These are phyloP conservation scores for Drosophila tripunctata DNA, from an alignment of 2,888 invertebrate species.

Conservation along the genomic window DNA sequence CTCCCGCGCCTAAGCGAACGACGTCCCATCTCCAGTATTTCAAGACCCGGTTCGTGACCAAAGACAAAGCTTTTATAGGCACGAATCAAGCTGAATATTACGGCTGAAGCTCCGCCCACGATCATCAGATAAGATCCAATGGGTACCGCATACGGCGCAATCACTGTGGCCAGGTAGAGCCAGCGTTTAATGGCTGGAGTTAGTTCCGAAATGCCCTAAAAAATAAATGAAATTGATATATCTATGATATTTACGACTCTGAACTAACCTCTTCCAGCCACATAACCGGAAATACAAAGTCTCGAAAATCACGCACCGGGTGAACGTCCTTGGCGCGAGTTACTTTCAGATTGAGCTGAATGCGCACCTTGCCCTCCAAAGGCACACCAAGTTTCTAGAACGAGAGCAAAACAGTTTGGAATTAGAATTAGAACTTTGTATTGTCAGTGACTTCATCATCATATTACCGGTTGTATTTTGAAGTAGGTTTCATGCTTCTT, in stretches of 20 bases:
- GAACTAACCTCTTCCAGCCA: slow-evolving; percentile 93
- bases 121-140: slow-evolving; percentile 90
- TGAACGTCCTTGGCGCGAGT: slow-evolving; percentile 89
- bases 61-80: slow-evolving; percentile 91
- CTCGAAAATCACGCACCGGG: slow-evolving; percentile 90
- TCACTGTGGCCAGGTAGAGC: slow-evolving; percentile 92
- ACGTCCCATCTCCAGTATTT: slow-evolving; percentile 91
- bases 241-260: background rate
- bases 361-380: slow-evolving; percentile 91
- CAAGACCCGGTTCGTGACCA: slow-evolving; percentile 87
- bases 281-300: slow-evolving; percentile 93
- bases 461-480: slow-evolving; percentile 91
- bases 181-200: slow-evolving; percentile 91
- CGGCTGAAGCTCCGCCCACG: slow-evolving; percentile 87
- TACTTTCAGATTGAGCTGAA: slow-evolving; percentile 92
- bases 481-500: slow-evolving; percentile 91
- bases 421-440: background rate
- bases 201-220: slow-evolving; percentile 90
- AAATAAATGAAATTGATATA: background rate
- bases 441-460: background rate
- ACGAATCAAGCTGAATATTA: slow-evolving; percentile 88
- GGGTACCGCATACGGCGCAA: slow-evolving; percentile 90
- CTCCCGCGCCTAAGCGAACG: slow-evolving; percentile 88
- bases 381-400: slow-evolving; percentile 93
- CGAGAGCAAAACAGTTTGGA: background rate